Evolutionary conservation across 2,888 invertebrate species (phyloP).

Genomic region (Eucriotettix oculatus): DNA sequence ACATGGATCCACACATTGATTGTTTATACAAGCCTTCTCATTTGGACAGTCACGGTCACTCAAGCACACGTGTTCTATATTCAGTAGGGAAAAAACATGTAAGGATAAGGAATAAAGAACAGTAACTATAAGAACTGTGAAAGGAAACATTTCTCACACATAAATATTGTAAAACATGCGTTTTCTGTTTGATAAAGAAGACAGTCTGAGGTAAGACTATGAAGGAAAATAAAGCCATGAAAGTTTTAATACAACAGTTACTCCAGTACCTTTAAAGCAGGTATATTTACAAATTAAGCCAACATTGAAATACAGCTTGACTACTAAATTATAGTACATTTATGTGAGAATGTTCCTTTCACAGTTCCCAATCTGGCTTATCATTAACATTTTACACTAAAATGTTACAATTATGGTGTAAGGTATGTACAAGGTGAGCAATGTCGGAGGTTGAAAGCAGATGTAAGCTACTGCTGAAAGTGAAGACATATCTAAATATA

Average conservation of each 20-base stretch:
- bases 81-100: background rate
- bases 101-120: slow-evolving; percentile 32
- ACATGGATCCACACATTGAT: slow-evolving; percentile 83
- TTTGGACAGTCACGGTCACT: slow-evolving; percentile 81
- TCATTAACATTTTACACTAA: slow-evolving; percentile 8
- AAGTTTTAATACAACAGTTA: background rate
- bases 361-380: slow-evolving; percentile 60
- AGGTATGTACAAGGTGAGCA: too few species aligned
- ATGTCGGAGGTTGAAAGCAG: too few species aligned
- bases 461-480: slow-evolving; percentile 7
- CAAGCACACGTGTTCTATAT: slow-evolving; percentile 38
- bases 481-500: slow-evolving; percentile 10
- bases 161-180: slow-evolving; percentile 37
- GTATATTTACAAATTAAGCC: background rate
- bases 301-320: too few species aligned
- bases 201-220: slow-evolving; percentile 19
- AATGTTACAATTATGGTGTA: too few species aligned
- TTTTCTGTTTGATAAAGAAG: slow-evolving; percentile 28
- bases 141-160: slow-evolving; percentile 64
- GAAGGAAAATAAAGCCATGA: background rate
- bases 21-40: slow-evolving; percentile 81
- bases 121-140: slow-evolving; percentile 75
- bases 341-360: slow-evolving; percentile 60
- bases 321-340: background rate
- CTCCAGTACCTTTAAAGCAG: background rate